Evolutionary conservation across 2,797 vertebrate genomes (phyloP), one percentile per base, ranked within the genome.

Genomic region (Halcyon smyrnensis): DNA sequence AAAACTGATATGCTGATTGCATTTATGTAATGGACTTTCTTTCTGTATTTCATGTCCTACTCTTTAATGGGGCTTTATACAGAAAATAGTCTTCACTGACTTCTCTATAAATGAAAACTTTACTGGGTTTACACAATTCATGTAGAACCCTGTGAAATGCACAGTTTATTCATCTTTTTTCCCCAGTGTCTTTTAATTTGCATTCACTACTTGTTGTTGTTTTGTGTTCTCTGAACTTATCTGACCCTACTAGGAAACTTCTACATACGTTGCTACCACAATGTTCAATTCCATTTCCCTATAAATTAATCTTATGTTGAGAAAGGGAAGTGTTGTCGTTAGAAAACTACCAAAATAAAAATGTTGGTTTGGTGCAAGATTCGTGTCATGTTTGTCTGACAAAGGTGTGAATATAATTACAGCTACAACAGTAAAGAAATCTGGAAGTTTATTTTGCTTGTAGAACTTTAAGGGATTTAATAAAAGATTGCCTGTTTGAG

Each of bases 1-100:
- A 65, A 74, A 69, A 15, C 2, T 8, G 4, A n/a, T n/a, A 65
- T 45, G 0, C 1, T 59, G 4, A 25, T 32, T 80, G 13, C 4
- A 56, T 51, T 41, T 25, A 70, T 34, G 15, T 27, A 65, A 45
- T 37, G 36, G 24, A 45, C 50, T 65, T 89, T 82, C 9, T 54
- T 24, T 67, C 14, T 3, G 1, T 8, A 41, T 65, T 76, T 88
- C 21, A 41, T 51, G 6, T 16, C 1, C 1, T 34, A 53, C 3
- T 15, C 8, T 64, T 68, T 41, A 65, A 34, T 4, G 4, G 2
- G 17, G 11, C 1, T 91, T 93, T 39, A 30, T 36, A 43, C 4
- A 59, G n/a, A 94, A 70, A 53, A 64, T 5, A n/a, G 4, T 43
- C 21, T 69, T 83, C 50, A 84, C 5, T 73, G 45, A 8, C 12